Conservation (phyloP, 2,797 vertebrate genomes). For the Enteromius unitaeniatus region DNA sequence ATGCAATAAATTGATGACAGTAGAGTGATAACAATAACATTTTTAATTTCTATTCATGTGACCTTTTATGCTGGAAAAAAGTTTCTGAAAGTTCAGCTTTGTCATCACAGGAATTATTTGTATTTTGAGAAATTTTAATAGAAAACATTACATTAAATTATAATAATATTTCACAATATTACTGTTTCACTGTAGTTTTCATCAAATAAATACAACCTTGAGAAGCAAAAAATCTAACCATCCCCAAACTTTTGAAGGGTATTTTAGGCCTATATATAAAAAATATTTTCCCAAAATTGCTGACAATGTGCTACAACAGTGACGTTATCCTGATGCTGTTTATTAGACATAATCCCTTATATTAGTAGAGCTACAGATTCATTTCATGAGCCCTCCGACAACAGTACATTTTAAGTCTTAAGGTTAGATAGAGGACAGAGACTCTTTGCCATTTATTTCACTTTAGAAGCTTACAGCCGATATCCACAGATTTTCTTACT, state of each 20-base stretch:
- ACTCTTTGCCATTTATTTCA: not conserved
- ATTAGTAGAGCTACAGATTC: not conserved
- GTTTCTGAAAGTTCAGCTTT: not conserved
- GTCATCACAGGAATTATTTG: not conserved
- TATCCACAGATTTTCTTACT: not conserved
- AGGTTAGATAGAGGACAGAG: constrained; percentile 1
- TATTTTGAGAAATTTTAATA: not conserved
- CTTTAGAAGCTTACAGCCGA: not conserved
- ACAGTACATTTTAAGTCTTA: constrained; percentile 9
- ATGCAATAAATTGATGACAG: not conserved
- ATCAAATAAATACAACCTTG: not conserved
- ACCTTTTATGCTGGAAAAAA: not conserved
- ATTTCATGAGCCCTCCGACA: not conserved
- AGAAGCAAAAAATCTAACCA: not conserved
- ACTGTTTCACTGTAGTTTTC: not conserved
- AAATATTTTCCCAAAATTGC: not conserved
- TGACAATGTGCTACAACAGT: not conserved
- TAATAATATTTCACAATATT: not conserved
- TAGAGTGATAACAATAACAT: not conserved
- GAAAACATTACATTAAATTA: not conserved
- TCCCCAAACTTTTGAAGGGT: not conserved
- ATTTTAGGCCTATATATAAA: not conserved
- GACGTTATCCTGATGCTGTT: not conserved
- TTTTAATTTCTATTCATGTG: not conserved
- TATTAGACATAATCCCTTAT: constrained; percentile 23